Evolutionary conservation across 2,888 invertebrate genomes (phyloP).

Genomic region (Metacarcinus magister): DNA sequence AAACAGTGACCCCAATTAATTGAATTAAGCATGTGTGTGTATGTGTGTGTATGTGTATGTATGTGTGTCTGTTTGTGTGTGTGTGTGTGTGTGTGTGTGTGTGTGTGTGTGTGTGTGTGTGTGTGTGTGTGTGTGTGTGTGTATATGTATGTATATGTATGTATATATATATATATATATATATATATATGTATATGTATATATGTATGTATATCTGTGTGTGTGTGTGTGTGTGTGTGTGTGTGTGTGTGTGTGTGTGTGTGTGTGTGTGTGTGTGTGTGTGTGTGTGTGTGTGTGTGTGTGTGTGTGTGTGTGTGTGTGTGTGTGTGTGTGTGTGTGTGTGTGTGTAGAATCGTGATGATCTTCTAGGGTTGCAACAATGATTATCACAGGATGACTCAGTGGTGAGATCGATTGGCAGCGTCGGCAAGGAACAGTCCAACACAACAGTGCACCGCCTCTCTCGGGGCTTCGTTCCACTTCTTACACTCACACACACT

Average conservation of each 20-base stretch:
- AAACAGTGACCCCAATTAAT: neutral
- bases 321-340: constrained; percentile 6
- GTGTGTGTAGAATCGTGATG: neutral
- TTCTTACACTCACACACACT: neutral
- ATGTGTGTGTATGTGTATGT: constrained; percentile 9
- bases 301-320: neutral
- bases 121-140: constrained; percentile 45
- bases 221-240: no score
- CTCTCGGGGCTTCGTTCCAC: neutral
- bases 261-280: no score
- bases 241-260: no score
- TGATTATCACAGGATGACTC: neutral
- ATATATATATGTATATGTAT: no score
- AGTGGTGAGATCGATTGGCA: constrained; percentile 16
- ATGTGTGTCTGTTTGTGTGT: constrained; percentile 18
- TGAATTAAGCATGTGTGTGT: neutral
- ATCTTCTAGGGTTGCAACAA: neutral
- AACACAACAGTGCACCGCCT: neutral
- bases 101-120: constrained; percentile 42
- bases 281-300: no score
- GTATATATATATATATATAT: neutral
- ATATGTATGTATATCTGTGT: no score
- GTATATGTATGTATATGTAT: neutral
- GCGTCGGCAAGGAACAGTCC: neutral
- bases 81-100: constrained; percentile 39